These are phyloP conservation scores for Heliconius charithonia DNA, from an alignment of 2,888 invertebrate genomes.

Conservation along the genomic window DNA sequence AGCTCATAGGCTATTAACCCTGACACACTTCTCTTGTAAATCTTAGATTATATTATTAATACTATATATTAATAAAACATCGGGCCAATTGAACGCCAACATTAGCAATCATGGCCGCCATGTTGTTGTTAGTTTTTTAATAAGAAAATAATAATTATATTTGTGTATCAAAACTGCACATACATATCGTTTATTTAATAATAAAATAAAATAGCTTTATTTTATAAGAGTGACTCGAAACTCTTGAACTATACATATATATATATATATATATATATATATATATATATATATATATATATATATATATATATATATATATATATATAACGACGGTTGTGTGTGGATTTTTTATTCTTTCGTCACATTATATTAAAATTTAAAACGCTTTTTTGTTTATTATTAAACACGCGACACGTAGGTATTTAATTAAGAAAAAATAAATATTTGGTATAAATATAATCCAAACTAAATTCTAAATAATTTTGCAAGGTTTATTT, in stretches of 20 bases:
- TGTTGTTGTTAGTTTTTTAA: background rate
- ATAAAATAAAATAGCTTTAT: background rate
- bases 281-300: background rate
- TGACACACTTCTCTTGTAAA: conserved; percentile 43
- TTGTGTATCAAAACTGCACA: background rate
- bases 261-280: too few relatives aligned
- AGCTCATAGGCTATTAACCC: conserved; percentile 44
- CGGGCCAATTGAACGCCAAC: background rate
- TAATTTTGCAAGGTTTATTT: background rate
- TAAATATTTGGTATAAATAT: background rate
- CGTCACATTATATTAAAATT: too few relatives aligned
- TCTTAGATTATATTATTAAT: conserved; percentile 31
- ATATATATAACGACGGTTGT: background rate
- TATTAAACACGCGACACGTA: too few relatives aligned
- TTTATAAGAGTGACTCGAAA: background rate
- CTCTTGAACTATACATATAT: background rate
- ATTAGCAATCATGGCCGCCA: background rate
- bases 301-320: too few relatives aligned
- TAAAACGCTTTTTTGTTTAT: too few relatives aligned
- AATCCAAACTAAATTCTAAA: background rate
- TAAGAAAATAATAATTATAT: background rate
- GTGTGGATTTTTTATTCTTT: too few relatives aligned
- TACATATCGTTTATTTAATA: background rate
- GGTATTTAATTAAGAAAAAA: too few relatives aligned
- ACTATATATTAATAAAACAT: conserved; percentile 3